phyloP scores from a whole-genome alignment of 1,140 invertebrate genomes.

The Nasonia vitripennis region DNA sequence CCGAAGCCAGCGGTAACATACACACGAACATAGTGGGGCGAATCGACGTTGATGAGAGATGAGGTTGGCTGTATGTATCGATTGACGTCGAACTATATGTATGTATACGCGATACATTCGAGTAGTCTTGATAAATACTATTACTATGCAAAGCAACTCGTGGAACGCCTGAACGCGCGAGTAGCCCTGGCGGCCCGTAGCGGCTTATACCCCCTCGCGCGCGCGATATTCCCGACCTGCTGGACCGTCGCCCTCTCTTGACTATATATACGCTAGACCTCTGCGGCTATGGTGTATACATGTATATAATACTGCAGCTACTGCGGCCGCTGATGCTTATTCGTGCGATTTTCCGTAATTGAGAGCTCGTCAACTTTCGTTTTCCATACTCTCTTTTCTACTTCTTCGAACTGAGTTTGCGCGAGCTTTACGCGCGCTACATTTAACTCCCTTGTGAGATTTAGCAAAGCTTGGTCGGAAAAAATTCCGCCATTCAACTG shows the following conservation, averaged over 20 bases:
- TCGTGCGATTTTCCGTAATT: too few species aligned
- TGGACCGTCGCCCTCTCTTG: too few species aligned
- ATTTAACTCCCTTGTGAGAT: too few species aligned
- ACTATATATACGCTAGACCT: too few species aligned
- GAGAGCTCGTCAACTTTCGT: neutral
- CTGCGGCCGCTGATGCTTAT: too few species aligned
- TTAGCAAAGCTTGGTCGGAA: neutral
- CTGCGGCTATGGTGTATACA: neutral
- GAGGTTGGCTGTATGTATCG: neutral
- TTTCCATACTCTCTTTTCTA: neutral
- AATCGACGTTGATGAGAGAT: neutral
- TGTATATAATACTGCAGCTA: neutral
- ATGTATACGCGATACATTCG: neutral
- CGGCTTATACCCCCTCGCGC: too few species aligned
- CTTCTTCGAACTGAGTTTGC: too few species aligned
- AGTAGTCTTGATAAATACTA: conserved; percentile 30
- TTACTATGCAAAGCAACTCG: conserved; percentile 40
- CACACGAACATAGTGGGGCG: neutral
- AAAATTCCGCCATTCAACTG: neutral
- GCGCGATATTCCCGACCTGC: too few species aligned
- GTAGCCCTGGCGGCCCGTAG: too few species aligned
- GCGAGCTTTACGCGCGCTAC: too few species aligned
- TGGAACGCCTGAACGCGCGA: neutral
- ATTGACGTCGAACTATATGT: conserved; percentile 24
- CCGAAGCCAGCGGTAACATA: too few species aligned